Percentiles rank a stretch among this genome's conserved stretches.
Conservation (phyloP, 2,888 invertebrate genomes). For the Chironomus riparius region DNA sequence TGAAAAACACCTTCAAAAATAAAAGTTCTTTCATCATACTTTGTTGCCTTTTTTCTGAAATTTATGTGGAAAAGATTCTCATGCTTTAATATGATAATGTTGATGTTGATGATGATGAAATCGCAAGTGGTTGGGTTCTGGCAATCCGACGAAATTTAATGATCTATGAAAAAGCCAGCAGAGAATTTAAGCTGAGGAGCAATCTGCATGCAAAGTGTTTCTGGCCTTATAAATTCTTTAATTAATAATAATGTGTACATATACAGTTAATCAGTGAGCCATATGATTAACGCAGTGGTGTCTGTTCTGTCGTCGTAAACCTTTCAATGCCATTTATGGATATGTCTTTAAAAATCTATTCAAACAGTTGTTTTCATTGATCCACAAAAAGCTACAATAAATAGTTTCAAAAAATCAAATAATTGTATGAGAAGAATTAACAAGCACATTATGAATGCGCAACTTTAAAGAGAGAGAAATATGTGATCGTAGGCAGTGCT, state of each 20-base stretch:
- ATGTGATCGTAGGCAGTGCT: too few species aligned
- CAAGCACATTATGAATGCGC: background rate
- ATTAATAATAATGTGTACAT: background rate
- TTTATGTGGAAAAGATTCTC: background rate
- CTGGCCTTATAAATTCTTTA: background rate
- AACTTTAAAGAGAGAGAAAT: background rate
- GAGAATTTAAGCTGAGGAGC: too few species aligned
- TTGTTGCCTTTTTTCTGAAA: background rate
- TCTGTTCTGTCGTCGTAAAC: too few species aligned
- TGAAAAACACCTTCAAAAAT: background rate
- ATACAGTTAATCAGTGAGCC: background rate
- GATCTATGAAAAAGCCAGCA: too few species aligned
- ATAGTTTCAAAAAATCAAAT: background rate
- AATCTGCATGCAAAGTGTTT: background rate
- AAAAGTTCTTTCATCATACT: background rate
- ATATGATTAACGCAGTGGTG: background rate
- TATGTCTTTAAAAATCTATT: background rate
- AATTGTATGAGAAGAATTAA: background rate
- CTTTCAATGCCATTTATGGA: background rate
- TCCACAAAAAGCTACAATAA: background rate
- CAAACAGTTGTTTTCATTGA: slow-evolving; percentile 2
- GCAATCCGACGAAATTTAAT: too few species aligned
- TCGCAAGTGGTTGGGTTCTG: background rate
- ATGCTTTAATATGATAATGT: background rate
- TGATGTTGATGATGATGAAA: background rate